A percentile compares a stretch with the other conserved stretches of the same genome.
These are phyloP conservation scores for Prorops nasuta DNA, from an alignment of 1,140 invertebrate species.

Conservation along the genomic window DNA sequence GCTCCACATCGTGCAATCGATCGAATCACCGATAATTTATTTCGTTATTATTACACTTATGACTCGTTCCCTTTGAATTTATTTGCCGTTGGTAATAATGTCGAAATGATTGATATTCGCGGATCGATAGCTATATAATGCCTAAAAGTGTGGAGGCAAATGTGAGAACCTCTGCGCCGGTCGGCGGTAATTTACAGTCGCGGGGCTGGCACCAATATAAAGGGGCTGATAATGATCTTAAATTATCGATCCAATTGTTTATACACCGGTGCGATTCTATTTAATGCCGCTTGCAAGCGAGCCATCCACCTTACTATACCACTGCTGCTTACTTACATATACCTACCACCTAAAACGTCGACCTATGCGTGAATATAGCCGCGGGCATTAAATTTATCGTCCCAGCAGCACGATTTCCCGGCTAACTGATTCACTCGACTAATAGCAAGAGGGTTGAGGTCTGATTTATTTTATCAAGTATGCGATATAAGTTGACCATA, in stretches of 20 bases:
- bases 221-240: slow-evolving; percentile 52
- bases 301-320: background rate
- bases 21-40: slow-evolving; percentile 20
- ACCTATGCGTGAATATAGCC: slow-evolving; percentile 13
- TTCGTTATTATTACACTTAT: too few species aligned
- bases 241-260: slow-evolving; percentile 58
- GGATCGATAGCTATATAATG: too few species aligned
- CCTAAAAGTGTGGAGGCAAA: too few species aligned
- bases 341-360: slow-evolving; percentile 33
- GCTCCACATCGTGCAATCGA: slow-evolving; percentile 32
- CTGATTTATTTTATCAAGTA: slow-evolving; percentile 44
- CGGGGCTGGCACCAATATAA: slow-evolving; percentile 45
- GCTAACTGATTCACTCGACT: slow-evolving; percentile 46
- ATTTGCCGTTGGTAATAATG: too few species aligned
- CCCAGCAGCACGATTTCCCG: slow-evolving; percentile 41
- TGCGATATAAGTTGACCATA: too few species aligned
- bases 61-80: too few species aligned
- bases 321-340: slow-evolving; percentile 25
- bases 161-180: slow-evolving; percentile 39
- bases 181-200: slow-evolving; percentile 39
- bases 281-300: slow-evolving; percentile 35
- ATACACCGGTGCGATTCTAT: slow-evolving; percentile 52
- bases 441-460: slow-evolving; percentile 36
- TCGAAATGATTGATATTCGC: too few species aligned
- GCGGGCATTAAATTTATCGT: slow-evolving; percentile 48